Evolutionary conservation across 2,113 vertebrate genomes (phyloP).

Genomic region (Anguilla rostrata): DNA sequence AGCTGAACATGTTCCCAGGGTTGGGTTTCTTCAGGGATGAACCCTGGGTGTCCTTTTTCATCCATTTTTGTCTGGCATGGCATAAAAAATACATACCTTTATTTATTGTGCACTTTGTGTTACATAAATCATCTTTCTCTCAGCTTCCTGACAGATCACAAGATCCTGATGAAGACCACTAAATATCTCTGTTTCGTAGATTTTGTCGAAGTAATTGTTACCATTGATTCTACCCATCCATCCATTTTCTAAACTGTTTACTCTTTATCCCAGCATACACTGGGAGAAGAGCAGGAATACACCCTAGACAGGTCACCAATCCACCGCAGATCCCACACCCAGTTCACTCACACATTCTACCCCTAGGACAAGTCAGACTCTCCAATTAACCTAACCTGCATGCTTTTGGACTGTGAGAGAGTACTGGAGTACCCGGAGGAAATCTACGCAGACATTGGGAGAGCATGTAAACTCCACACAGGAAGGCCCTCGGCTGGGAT

Average conservation of each 20-base stretch:
- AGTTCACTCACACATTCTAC: too few relatives aligned
- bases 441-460: too few relatives aligned
- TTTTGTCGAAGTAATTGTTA: conserved; percentile 78
- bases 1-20: neutral
- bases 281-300: too few relatives aligned
- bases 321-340: too few relatives aligned
- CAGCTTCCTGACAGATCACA: conserved; percentile 47
- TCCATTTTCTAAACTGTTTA: too few relatives aligned
- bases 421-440: too few relatives aligned
- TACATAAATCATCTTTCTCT: neutral
- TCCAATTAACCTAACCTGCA: too few relatives aligned
- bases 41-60: neutral
- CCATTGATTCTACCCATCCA: conserved; percentile 54
- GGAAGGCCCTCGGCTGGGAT: conserved; percentile 23
- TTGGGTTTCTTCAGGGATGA: neutral
- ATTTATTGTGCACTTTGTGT: neutral
- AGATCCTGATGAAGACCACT: conserved; percentile 65
- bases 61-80: neutral
- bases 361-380: too few relatives aligned
- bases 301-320: too few relatives aligned
- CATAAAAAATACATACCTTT: neutral
- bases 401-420: too few relatives aligned
- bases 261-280: too few relatives aligned
- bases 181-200: conserved; percentile 72
- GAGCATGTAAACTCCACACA: too few relatives aligned